Evolutionary conservation across 2,113 vertebrate species (phyloP), one percentile per base, ranked within the genome.

Genomic region (Oreotrochilus melanogaster): DNA sequence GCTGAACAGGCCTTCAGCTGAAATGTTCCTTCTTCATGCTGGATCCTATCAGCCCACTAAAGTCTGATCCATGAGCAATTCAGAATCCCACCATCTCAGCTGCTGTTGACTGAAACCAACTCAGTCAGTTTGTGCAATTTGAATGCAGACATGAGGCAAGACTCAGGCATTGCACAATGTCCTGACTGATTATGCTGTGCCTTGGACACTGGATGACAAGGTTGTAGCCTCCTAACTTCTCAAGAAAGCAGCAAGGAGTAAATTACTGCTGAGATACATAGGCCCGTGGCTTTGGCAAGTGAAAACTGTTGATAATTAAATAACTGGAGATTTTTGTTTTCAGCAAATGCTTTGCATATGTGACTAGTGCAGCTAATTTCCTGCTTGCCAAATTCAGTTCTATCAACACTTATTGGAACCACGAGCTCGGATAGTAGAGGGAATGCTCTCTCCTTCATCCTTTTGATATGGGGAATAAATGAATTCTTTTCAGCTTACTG

Each of bases 401-500:
- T 88, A 78, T 73, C 92, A 89, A 84, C 80, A 74, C 65, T 94
- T 96, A 90, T 94, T 96, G 86, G 93, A 96, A 94, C 92, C 88
- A 78, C 39, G 33, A 90, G 45, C 86, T 93, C 2, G 11, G 79
- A 78, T 66, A 61, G 89, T 45, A 84, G 70, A 78, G 86, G 80
- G 94, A 92, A 85, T 51, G 50, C 89, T 87, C 80, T 72, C 47
- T 85, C 61, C 73, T 92, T 93, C 92, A 53, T 93, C 70, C 89
- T 95, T 96, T 93, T 97, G 96, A 92, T 82, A 95, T 66, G 85
- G 64, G 86, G 67, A 95, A 89, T 94, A 94, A 84, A 79, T 90
- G 91, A 93, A 93, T 96, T 94, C 89, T 88, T 95, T 95, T 96
- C 30, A 62, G 93, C 94, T 96, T 96, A 96, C 89, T 95, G 89